phyloP scores from a whole-genome alignment of 2,888 invertebrate species.

The Allolobophora icterica region DNA sequence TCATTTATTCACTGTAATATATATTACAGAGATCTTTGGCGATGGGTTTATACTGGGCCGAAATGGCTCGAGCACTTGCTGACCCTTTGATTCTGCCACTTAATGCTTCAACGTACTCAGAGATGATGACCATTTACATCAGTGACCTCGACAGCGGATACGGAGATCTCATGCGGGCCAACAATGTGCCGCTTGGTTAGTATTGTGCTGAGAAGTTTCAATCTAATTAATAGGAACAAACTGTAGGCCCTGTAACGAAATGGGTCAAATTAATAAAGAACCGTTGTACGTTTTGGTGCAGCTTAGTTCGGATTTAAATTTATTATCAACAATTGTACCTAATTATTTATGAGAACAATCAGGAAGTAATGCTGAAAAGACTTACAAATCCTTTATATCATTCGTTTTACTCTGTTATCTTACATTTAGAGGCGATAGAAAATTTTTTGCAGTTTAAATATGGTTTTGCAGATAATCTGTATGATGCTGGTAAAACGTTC shows the following conservation, averaged over 20 bases:
- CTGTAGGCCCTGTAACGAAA: too few species aligned
- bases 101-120: slow-evolving; percentile 55
- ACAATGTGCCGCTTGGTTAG: slow-evolving; percentile 33
- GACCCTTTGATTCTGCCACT: slow-evolving; percentile 65
- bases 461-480: not conserved
- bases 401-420: not conserved
- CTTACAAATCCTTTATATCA: not conserved
- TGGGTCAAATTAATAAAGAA: too few species aligned
- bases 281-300: too few species aligned
- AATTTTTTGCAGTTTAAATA: not conserved
- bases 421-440: not conserved
- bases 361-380: too few species aligned
- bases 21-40: slow-evolving; percentile 48
- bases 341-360: too few species aligned
- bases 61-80: slow-evolving; percentile 61
- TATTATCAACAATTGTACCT: too few species aligned
- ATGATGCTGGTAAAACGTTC: not conserved
- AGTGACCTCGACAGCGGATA: slow-evolving; percentile 27
- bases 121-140: slow-evolving; percentile 44
- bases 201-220: not conserved
- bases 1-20: not conserved
- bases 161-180: slow-evolving; percentile 28
- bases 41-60: slow-evolving; percentile 63
- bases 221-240: too few species aligned
- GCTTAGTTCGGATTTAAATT: too few species aligned